Percentiles rank a stretch among this genome's conserved stretches.
phyloP scores from a whole-genome alignment of 2,888 invertebrate genomes.

The Axea sp. region DNA sequence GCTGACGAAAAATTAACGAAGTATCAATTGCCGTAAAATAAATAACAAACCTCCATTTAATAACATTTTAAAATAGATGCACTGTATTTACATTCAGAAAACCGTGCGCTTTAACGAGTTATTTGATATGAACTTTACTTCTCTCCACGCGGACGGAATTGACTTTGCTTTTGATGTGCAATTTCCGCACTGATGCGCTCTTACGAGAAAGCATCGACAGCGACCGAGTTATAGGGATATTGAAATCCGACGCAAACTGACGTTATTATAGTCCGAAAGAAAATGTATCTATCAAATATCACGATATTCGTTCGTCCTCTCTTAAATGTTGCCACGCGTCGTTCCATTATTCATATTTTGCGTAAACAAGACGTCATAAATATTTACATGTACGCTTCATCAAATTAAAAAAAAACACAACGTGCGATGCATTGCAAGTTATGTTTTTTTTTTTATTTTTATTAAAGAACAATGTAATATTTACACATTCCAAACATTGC shows the following conservation, averaged over 20 bases:
- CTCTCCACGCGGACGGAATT: conserved; percentile 29
- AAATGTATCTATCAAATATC: conserved; percentile 35
- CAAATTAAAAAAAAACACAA: not conserved
- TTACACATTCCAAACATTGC: too few relatives aligned
- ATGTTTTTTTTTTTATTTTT: not conserved
- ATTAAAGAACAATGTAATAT: too few relatives aligned
- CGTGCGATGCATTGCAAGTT: too few relatives aligned
- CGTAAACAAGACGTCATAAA: conserved; percentile 10
- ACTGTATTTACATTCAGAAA: conserved; percentile 9
- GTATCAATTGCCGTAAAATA: too few relatives aligned
- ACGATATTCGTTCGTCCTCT: conserved; percentile 28
- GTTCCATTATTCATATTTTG: conserved; percentile 29
- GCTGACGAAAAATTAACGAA: too few relatives aligned
- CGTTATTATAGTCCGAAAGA: conserved; percentile 35
- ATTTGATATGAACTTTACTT: conserved; percentile 50
- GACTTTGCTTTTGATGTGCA: conserved; percentile 60
- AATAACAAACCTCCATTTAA: too few relatives aligned
- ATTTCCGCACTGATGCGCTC: conserved; percentile 52
- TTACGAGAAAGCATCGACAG: conserved; percentile 37
- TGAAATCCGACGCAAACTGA: conserved; percentile 36
- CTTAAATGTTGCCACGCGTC: conserved; percentile 19
- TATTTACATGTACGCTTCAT: conserved; percentile 10
- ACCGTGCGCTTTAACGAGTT: conserved; percentile 38
- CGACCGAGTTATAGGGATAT: conserved; percentile 46
- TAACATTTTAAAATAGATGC: too few relatives aligned